A percentile compares a stretch with the other conserved stretches of the same genome.
Conservation (phyloP, 2,797 vertebrate species). For the Ateles fusciceps region DNA sequence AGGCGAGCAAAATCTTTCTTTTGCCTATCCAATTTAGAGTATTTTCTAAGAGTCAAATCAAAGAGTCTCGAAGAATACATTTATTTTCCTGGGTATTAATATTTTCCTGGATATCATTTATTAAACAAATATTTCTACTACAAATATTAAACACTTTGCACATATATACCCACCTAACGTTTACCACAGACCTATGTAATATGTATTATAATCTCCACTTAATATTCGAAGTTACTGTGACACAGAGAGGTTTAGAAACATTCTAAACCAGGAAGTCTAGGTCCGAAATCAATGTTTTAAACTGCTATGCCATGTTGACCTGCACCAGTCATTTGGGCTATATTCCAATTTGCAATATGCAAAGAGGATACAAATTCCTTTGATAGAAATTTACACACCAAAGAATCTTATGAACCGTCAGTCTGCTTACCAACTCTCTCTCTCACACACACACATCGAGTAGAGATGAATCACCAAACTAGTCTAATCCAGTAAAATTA, state of each 20-base stretch:
- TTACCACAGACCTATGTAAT: neutral
- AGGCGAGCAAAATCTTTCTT: neutral
- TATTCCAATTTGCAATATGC: neutral
- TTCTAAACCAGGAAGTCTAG: neutral
- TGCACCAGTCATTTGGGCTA: neutral
- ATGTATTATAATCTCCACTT: neutral
- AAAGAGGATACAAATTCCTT: neutral
- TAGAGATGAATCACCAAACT: neutral
- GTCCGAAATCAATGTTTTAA: neutral
- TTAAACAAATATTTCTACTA: neutral
- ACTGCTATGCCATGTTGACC: neutral
- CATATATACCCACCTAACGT: neutral
- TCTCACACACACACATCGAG: neutral
- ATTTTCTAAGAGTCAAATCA: neutral
- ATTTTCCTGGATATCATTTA: neutral
- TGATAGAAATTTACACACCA: neutral
- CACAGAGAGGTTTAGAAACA: neutral
- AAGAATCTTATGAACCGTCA: neutral
- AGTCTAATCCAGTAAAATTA: neutral
- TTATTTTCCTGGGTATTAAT: neutral
- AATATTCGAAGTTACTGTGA: neutral
- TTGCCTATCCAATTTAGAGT: neutral
- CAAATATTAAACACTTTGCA: neutral
- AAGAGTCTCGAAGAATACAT: neutral
- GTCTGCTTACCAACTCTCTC: neutral